These are phyloP conservation scores for Diachasmimorpha longicaudata DNA, from an alignment of 1,140 invertebrate genomes.

Conservation along the genomic window DNA sequence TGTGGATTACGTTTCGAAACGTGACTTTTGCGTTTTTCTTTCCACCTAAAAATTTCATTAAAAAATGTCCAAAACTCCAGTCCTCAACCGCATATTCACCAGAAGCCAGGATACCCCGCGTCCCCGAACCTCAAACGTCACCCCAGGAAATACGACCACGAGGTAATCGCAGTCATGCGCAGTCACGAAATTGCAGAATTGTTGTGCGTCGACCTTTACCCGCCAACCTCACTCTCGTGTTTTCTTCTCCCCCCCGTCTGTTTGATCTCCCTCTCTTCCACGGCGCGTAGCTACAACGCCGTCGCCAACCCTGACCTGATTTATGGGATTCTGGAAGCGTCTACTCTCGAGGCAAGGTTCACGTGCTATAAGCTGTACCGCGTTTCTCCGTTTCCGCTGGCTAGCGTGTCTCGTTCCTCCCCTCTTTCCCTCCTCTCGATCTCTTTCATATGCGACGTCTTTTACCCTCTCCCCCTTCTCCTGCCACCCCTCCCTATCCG, in stretches of 20 bases:
- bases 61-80: background rate
- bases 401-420: constrained; percentile 17
- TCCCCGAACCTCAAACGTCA: background rate
- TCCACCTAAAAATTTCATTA: too few relatives aligned
- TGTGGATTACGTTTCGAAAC: too few relatives aligned
- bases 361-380: constrained; percentile 44
- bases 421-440: constrained; percentile 3
- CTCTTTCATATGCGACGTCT: background rate
- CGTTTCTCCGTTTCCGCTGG: constrained; percentile 20
- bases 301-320: constrained; percentile 64
- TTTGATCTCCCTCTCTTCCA: constrained; percentile 35
- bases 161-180: constrained; percentile 10
- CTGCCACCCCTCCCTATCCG: background rate
- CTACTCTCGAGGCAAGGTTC: constrained; percentile 44
- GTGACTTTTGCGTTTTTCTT: too few relatives aligned
- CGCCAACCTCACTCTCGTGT: constrained; percentile 42
- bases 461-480: background rate
- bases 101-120: background rate
- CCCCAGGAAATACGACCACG: constrained; percentile 6
- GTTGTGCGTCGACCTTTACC: constrained; percentile 62
- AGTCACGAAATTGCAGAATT: constrained; percentile 42
- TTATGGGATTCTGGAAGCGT: constrained; percentile 63
- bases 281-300: constrained; percentile 37
- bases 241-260: constrained; percentile 33
- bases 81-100: background rate